Conservation (phyloP, 2,888 invertebrate species). For the Hecatera dysodea region DNA sequence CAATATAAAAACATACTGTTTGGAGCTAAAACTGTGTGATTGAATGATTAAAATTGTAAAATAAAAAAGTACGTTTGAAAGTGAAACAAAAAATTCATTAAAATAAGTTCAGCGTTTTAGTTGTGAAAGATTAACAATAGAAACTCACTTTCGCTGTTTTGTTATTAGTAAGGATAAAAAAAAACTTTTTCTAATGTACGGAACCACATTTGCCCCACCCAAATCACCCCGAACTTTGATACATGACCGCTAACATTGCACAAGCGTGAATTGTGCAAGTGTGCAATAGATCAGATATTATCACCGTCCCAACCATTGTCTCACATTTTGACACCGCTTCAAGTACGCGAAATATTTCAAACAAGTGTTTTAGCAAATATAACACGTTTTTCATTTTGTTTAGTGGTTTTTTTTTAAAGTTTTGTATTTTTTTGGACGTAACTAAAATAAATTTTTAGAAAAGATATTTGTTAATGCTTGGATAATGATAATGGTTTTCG, state of each 20-base stretch:
- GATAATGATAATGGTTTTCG: too few relatives aligned
- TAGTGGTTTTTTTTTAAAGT: not conserved
- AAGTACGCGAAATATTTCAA: conserved; percentile 46
- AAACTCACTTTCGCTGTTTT: too few relatives aligned
- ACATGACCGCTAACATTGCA: conserved; percentile 52
- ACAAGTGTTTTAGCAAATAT: conserved; percentile 45
- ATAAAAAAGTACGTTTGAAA: too few relatives aligned
- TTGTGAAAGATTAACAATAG: too few relatives aligned
- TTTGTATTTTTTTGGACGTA: not conserved
- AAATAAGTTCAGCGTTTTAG: too few relatives aligned
- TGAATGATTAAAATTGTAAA: too few relatives aligned
- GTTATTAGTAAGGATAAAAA: too few relatives aligned
- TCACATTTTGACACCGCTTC: conserved; percentile 64
- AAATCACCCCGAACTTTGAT: conserved; percentile 26
- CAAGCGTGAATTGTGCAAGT: conserved; percentile 56
- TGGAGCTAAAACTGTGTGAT: too few relatives aligned
- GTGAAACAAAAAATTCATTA: too few relatives aligned
- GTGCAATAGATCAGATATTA: conserved; percentile 57
- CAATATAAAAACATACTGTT: too few relatives aligned
- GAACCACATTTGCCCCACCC: not conserved
- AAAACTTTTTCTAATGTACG: not conserved
- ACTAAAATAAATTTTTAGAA: not conserved
- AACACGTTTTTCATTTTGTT: not conserved
- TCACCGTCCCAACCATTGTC: conserved; percentile 67
- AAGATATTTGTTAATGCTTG: not conserved